Evolutionary conservation across 2,888 invertebrate species (phyloP), one percentile per base, ranked within the genome.

Genomic region (Loripinus fragilis): DNA sequence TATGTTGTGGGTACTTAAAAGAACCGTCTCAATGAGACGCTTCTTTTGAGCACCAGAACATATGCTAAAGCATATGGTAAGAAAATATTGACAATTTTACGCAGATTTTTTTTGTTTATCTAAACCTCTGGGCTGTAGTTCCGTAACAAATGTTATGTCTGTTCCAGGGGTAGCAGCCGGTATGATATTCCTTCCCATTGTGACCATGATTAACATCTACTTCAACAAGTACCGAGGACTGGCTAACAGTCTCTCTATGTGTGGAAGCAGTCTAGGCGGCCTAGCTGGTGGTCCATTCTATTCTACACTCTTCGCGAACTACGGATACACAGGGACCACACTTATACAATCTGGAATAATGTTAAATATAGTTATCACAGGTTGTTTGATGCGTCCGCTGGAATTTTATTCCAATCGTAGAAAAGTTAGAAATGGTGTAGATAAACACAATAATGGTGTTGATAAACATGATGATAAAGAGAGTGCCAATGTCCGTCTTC

Each of bases 211-310:
- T 10, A 79, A 74, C 28, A 69, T 48, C 30, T 85, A 85, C 70
- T 85, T 85, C 69, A 55, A 85, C 35, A 76, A 76, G 35, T 66
- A 78, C 15, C 71, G 80, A 5, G 85, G 78, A 8, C 41, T 85
- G 0, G 85, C 85, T 41, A 78, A 74, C 48, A 71, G 80, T 12
- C 33, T 85, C 7, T 64, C 77, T 2, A 72, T 74, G 17, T 76
- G 80, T 28, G 85, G 81, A 28, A 74, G 80, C 0, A 78, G 73
- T 23, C 64, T 80, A 41, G 85, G 85, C 0, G 74, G 72, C 0
- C 72, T 85, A 20, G 67, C 78, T 10, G 75, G 81, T 64, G 81
- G 73, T 8, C 80, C 85, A 28, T n/a, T 81, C 12, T 48, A 68
- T 15, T 68, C 80, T 17, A 55, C 66, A 7, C 45, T 81, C 74